Base-by-base conservation (phyloP, 1,140 invertebrate species). In the Protaetia brevitarsis region DNA sequence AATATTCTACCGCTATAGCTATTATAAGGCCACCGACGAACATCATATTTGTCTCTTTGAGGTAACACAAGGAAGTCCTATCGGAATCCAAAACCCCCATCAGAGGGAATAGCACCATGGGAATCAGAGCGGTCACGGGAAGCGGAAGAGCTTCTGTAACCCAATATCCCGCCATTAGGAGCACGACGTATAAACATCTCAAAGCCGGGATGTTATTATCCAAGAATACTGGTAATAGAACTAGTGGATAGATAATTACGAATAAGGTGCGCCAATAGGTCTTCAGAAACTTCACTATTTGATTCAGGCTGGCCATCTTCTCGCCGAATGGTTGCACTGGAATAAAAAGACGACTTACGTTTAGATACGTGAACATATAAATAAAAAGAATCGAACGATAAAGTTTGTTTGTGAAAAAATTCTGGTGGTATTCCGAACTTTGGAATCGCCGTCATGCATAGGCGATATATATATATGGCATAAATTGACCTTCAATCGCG, bases 21-120 rank as follows among this genome's bases (percentile, higher is more conserved):
- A 95, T 87, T 70, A 95, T 86, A 61, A 96, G 75, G 19, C 89
- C 89, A 8, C 88, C 89, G 76, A 91, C 84, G 73, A 91, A 96
- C 82, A 96, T 89, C 84, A 95, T 91, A 73, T 93, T 93, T 0
- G 91, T 92, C 69, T 95, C 91, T 80, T 91, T 92, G 79, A 93
- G 86, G 71, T 93, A 93, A 37, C 88, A 84, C 2, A 82, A 78
- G 63, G 87, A 89, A 0, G 87, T 88, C 41, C 83, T 74, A 37
- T 81, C 74, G 11, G 87, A 86, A 66, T 78, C 80, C 67, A 87
- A 74, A 31, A 93, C 83, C 1, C 89, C 90, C 79, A 93, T 83
- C 0, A 87, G 73, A 0, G 94, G 94, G 74, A 94, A 93, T 0
- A 94, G 77, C 36, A 93, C 86, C 59, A 95, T 85, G 0, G 94